Conservation (phyloP, 2,113 vertebrate genomes). For the Indri indri region DNA sequence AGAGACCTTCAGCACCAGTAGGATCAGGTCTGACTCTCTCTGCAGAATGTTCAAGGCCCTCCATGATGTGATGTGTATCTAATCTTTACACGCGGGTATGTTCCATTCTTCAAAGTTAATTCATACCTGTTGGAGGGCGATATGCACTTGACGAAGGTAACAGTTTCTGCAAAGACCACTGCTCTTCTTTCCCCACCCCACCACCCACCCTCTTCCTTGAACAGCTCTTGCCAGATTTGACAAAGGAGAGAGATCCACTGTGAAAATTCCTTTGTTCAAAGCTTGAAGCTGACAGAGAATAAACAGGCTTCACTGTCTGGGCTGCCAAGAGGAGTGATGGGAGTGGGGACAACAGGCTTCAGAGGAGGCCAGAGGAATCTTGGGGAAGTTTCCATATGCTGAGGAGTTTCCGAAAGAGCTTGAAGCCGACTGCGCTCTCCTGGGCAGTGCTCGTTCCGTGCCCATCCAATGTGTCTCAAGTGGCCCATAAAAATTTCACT, state of each 20-base stretch:
- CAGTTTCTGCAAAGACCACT: background rate
- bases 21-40: background rate
- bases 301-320: background rate
- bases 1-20: fast-evolving
- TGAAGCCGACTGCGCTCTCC: constrained; percentile 28
- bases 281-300: background rate
- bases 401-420: constrained; percentile 17
- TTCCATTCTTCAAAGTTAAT: background rate
- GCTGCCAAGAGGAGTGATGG: background rate
- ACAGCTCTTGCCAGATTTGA: background rate
- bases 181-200: background rate
- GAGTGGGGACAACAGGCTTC: background rate
- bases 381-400: constrained; percentile 64
- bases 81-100: background rate
- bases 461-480: constrained; percentile 24
- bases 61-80: fast-evolving
- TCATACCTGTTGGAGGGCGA: background rate
- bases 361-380: background rate
- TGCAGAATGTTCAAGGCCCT: background rate
- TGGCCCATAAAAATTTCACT: constrained; percentile 57
- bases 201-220: background rate
- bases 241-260: background rate
- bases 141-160: background rate
- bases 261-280: constrained; percentile 54
- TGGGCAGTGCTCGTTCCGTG: background rate